A percentile compares a stretch with the other conserved stretches of the same genome.
Evolutionary conservation across 2,888 invertebrate species (phyloP).

Genomic region (Plagodis dolabraria): DNA sequence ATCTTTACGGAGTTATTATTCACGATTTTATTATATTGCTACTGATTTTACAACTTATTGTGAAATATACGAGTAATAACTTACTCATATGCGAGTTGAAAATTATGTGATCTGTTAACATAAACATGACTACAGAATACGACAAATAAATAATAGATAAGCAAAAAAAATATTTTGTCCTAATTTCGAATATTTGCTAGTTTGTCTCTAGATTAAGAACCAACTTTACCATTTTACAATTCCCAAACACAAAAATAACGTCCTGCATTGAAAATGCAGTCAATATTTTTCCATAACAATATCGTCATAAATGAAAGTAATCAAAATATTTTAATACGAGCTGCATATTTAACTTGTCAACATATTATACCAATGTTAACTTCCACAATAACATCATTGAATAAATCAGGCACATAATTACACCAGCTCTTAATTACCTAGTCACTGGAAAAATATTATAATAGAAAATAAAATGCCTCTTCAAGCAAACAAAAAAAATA

Average conservation of each 20-base stretch:
- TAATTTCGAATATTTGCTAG: slow-evolving; percentile 46
- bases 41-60: slow-evolving; percentile 46
- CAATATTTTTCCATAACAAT: slow-evolving; percentile 40
- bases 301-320: slow-evolving; percentile 8
- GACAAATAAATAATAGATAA: slow-evolving; percentile 68
- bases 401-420: slow-evolving; percentile 29
- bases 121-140: slow-evolving; percentile 76
- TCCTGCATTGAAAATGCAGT: slow-evolving; percentile 18
- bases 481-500: slow-evolving; percentile 47
- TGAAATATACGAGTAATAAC: not conserved
- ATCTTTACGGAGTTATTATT: slow-evolving; percentile 42
- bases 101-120: slow-evolving; percentile 57
- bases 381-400: slow-evolving; percentile 14
- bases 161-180: slow-evolving; percentile 51
- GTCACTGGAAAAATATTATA: slow-evolving; percentile 15
- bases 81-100: slow-evolving; percentile 15
- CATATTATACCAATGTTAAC: slow-evolving; percentile 15
- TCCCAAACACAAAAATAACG: slow-evolving; percentile 6
- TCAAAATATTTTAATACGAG: slow-evolving; percentile 8
- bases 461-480: slow-evolving; percentile 45
- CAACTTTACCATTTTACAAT: slow-evolving; percentile 50
- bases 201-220: slow-evolving; percentile 59
- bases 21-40: slow-evolving; percentile 7
- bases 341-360: slow-evolving; percentile 6
- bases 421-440: slow-evolving; percentile 15